These are phyloP conservation scores for Standfussiana lucernea DNA, from an alignment of 2,888 invertebrate species.

Conservation along the genomic window DNA sequence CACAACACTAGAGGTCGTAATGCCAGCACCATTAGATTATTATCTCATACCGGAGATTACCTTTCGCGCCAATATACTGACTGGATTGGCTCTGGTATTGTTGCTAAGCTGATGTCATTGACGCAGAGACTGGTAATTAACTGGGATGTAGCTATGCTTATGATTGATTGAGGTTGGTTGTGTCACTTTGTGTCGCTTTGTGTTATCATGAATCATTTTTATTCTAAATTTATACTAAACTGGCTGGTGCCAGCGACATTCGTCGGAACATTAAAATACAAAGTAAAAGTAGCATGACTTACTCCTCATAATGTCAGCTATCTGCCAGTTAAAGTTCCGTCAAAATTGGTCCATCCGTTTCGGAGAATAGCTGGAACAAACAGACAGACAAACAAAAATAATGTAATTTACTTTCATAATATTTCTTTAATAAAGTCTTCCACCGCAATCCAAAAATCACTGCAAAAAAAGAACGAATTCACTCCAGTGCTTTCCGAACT, in stretches of 20 bases:
- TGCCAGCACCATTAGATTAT: slow-evolving; percentile 21
- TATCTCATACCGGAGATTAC: slow-evolving; percentile 26
- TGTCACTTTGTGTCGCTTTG: neutral
- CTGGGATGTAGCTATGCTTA: neutral
- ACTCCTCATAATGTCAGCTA: no score
- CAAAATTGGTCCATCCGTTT: no score
- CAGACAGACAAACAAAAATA: no score
- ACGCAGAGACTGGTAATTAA: slow-evolving; percentile 4
- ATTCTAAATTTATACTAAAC: no score
- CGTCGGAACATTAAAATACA: no score
- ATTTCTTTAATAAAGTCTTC: neutral
- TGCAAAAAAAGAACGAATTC: neutral
- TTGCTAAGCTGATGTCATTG: slow-evolving; percentile 7
- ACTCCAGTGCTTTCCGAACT: neutral
- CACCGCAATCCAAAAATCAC: neutral
- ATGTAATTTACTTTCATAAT: no score
- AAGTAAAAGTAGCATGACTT: no score
- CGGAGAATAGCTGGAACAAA: no score
- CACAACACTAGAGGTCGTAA: neutral
- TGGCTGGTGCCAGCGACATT: no score
- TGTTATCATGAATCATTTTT: no score
- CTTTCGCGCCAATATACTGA: neutral
- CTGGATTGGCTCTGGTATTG: slow-evolving; percentile 8
- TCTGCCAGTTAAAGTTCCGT: no score
- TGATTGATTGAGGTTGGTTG: neutral